Evolutionary conservation across 2,888 invertebrate genomes (phyloP).

Genomic region (Druceiella hillmani): DNA sequence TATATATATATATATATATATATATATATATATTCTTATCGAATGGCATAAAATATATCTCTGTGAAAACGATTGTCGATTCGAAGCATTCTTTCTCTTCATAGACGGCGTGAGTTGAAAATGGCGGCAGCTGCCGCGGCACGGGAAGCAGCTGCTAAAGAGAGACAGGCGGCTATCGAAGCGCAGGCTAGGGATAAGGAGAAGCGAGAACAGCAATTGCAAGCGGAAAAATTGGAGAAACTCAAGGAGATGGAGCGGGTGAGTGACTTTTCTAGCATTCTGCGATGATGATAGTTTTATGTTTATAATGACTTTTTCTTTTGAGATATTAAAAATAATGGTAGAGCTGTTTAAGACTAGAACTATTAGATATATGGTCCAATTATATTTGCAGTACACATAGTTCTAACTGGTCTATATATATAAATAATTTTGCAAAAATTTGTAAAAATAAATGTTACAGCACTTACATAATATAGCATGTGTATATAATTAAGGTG

Average conservation of each 20-base stretch:
- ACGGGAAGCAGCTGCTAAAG: conserved; percentile 32
- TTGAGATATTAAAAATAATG: no score
- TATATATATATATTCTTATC: background rate
- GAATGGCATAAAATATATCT: no score
- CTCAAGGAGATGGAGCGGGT: conserved; percentile 43
- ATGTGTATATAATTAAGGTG: no score
- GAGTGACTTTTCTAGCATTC: no score
- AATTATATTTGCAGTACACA: no score
- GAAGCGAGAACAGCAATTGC: conserved; percentile 45
- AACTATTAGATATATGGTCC: no score
- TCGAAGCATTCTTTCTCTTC: conserved; percentile 5
- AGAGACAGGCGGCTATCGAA: conserved; percentile 29
- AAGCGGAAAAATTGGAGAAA: conserved; percentile 46
- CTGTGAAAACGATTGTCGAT: no score
- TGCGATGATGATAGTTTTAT: background rate
- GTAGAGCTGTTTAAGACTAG: no score
- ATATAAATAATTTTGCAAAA: no score
- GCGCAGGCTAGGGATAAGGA: conserved; percentile 39
- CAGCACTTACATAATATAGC: no score
- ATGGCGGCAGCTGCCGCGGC: conserved; percentile 49
- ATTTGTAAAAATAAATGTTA: no score
- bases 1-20: conserved; percentile 5
- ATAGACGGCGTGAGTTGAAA: conserved; percentile 48
- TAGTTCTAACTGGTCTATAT: no score
- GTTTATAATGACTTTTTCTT: background rate